phyloP scores from a whole-genome alignment of 2,888 invertebrate species.

The Nephrotoma appendiculata region DNA sequence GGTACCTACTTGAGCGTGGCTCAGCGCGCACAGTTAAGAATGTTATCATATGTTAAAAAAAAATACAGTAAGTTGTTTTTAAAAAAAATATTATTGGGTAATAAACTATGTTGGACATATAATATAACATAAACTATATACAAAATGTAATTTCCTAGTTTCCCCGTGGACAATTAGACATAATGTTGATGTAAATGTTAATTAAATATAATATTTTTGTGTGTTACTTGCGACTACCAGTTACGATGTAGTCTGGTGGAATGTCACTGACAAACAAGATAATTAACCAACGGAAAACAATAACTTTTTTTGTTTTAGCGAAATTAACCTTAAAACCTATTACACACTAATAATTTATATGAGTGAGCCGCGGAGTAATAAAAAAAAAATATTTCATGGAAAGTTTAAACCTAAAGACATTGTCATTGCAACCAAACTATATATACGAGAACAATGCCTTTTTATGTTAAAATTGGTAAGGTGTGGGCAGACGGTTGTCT shows the following conservation, averaged over 20 bases:
- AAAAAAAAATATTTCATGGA: neutral
- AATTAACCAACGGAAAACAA: neutral
- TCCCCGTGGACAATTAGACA: neutral
- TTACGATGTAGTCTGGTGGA: neutral
- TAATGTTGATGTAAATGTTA: neutral
- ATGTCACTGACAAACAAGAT: neutral
- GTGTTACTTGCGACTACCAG: neutral
- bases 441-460: neutral
- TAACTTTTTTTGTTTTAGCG: neutral
- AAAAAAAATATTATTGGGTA: neutral
- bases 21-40: neutral
- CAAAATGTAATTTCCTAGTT: neutral
- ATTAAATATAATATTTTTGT: neutral
- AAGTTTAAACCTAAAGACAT: neutral
- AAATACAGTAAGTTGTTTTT: neutral
- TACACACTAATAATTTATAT: neutral
- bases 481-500: neutral
- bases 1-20: neutral
- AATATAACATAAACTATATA: neutral
- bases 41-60: neutral
- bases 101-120: neutral
- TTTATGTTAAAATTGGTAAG: neutral
- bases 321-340: neutral
- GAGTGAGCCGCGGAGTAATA: neutral
- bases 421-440: neutral